Base-by-base conservation (phyloP, 1,140 invertebrate species). In the Cydia fagiglandana region DNA sequence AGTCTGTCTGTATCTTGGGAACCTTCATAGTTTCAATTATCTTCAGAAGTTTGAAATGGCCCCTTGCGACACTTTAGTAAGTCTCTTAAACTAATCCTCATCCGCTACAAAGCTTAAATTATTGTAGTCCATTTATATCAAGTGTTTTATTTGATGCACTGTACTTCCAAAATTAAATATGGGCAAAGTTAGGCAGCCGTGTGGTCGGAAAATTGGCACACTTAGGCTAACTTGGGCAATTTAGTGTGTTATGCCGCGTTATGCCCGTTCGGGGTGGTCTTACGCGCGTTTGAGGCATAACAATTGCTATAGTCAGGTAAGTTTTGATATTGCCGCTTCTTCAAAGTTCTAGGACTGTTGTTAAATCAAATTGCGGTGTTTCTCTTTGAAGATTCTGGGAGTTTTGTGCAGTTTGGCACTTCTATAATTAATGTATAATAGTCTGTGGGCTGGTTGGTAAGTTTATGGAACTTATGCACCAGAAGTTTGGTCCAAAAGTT, bases 91-190 rank as follows among this genome's bases (percentile, higher is more conserved):
- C 4, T 15, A 9, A 41, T 15, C 15, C 2, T 47, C 13, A 47
- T 47, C 45, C 45, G 7, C 45, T 13, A 47, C 45, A 47, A 15
- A 47, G 45, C 45, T 47, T 13, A 47, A 47, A 47, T 47, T 47
- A 47, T 47, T 47, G 15, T 13, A 47, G 45, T 47, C 45, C 45
- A 47, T 47, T 47, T 53, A 15, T 30, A 30, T 12, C 30, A 30
- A 30, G 24, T 34, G 30, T 68, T 68, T 68, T 68, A 68, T 68
- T 34, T 13, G 13, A 34, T 34, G 13, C 15, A 15, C n/a, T 73
- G 70, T 66, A 17, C 15, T 17, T 41, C 66, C 12, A 61, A 76
- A 41, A 76, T 76, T 73, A 76, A 70, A 76, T 76, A 76, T 73
- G 66, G 50, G 24, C 75, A 56, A 73, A 76, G 50, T 76, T 73